Evolutionary conservation across 2,113 vertebrate species (phyloP), one percentile per base, ranked within the genome.

Genomic region (Murina feae): DNA sequence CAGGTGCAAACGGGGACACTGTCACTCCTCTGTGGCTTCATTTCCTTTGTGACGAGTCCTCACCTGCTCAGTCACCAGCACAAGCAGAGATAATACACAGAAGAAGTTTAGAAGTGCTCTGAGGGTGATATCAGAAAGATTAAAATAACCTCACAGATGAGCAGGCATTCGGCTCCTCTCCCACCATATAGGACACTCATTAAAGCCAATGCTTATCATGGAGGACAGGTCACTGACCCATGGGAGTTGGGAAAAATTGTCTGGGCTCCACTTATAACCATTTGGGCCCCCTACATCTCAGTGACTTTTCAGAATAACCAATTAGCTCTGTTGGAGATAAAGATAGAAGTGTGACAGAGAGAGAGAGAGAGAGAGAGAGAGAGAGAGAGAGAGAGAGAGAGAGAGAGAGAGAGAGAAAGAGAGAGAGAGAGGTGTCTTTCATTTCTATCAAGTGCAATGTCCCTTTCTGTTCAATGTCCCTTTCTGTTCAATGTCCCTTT

Each of bases 241-340:
- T 0, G 74, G 76, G 66, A 86, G 55, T 8, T 68, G 86, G 91
- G 21, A 51, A 91, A 80, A 93, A 32, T 60, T 47, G 69, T 18
- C 76, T 30, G n/a, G 85, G 68, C 25, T 95, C 81, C 72, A 0
- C 78, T 79, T 10, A 8, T 8, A 39, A 28, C 63, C 30, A 9
- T 74, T 30, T 86, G 89, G 74, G 74, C 83, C 69, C 37, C 68
- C 78, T 11, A 55, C 53, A 35, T 89, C 44, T 86, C 75, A 32
- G 79, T 1, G 86, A 42, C 85, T 92, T 92, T 71, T 32, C 63
- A 39, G 32, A 81, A 86, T 11, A 25, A 66, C 89, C 96, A 93
- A 91, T 97, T 96, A 96, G 86, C 76, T 89, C 83, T 20, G 39
- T 51, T 79, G 76, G 76, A 89, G 55, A 90, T 37, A 60, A 78